Base-by-base conservation (phyloP, 2,113 vertebrate species). In the Macaca mulatta region DNA sequence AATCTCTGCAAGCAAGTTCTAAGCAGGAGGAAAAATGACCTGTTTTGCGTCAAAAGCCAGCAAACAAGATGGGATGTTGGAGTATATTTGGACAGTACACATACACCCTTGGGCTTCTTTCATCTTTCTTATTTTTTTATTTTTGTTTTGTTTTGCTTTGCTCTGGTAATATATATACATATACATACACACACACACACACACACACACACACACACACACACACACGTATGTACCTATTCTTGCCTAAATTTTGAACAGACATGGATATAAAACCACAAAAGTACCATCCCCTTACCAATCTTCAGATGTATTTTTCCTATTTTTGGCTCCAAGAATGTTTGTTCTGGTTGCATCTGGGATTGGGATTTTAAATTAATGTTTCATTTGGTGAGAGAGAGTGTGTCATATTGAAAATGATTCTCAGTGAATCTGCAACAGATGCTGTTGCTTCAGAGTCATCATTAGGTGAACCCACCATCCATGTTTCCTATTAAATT, bases 341-440 rank as follows among this genome's bases (percentile, higher is more conserved):
- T 96, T 90, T 97, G 81, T 38, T 95, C 92, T 97, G 96, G 97
- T 93, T 97, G 80, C 50, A 77, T 85, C 70, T 72, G 40, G 52
- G 57, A 84, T 69, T 52, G 12, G 22, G 45, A 89, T 93, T 96
- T 97, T 61, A 7, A 81, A 94, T 93, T 83, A 93, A 88, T 85
- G 93, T 97, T 97, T 96, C 95, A 81, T 79, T 93, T 79, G 84
- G 64, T 96, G 95, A 90, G 90, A 95, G 82, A 85, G 59, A 87
- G 43, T 8, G 32, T 57, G 25, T 95, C 70, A 45, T 83, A 84
- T 32, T 92, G 97, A 88, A 95, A 88, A 86, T 22, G 82, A 81
- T 77, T 97, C 89, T 94, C 30, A 0, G 80, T 6, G 64, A 95
- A 90, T 72, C 70, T 67, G 27, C 45, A 85, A 81, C 96, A 97